Evolutionary conservation across 2,113 vertebrate species (phyloP).

Genomic region (Azemiops feae): DNA sequence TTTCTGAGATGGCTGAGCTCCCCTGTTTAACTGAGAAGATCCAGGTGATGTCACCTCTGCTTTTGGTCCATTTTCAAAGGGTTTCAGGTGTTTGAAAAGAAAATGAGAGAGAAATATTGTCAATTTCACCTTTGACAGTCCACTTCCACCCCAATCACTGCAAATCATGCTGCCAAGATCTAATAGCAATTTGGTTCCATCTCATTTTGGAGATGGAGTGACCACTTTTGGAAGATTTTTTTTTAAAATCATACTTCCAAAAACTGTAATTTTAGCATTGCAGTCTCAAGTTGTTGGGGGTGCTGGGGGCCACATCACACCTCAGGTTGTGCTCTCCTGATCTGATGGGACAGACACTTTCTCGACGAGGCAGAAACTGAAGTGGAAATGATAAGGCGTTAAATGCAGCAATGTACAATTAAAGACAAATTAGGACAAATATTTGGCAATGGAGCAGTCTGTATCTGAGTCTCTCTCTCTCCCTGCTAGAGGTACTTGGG

Average conservation of each 20-base stretch:
- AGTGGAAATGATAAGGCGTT: neutral
- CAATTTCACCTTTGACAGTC: neutral
- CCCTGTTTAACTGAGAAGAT: neutral
- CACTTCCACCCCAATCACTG: neutral
- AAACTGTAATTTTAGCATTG: neutral
- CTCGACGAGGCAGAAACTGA: neutral
- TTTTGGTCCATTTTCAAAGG: neutral
- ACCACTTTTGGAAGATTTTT: neutral
- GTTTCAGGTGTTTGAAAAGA: neutral
- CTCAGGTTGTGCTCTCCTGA: neutral
- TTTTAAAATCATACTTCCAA: neutral
- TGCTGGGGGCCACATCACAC: neutral
- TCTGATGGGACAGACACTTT: neutral
- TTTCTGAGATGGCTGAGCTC: neutral
- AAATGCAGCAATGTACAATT: neutral
- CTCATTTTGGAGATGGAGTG: neutral
- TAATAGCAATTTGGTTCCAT: neutral
- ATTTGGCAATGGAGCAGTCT: neutral
- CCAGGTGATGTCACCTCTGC: neutral
- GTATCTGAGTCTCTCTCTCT: neutral
- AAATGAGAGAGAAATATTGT: neutral
- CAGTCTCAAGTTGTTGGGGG: neutral
- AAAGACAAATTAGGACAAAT: neutral
- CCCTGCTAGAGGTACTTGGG: neutral
- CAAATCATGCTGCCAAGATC: neutral